A percentile compares a stretch with the other conserved stretches of the same genome.
Conservation (phyloP, 2,113 vertebrate genomes). For the Promerops cafer region DNA sequence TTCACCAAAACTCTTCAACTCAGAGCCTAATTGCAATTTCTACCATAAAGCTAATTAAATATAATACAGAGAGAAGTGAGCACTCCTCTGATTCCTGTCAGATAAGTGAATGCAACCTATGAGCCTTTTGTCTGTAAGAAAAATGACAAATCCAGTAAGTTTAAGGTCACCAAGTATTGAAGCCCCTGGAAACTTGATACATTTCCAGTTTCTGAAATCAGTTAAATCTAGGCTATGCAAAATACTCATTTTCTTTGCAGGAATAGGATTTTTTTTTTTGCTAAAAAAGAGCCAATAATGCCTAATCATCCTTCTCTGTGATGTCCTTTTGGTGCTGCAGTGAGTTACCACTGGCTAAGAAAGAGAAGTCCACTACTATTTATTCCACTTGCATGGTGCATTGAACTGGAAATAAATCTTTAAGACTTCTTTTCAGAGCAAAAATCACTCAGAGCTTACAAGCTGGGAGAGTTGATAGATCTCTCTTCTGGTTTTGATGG, state of each 20-base stretch:
- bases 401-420: neutral
- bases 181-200: neutral
- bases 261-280: neutral
- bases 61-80: too few relatives aligned
- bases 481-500: neutral
- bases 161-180: neutral
- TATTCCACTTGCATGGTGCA: neutral
- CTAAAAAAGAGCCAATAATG: rapidly evolving
- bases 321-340: neutral
- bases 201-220: neutral
- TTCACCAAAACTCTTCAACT: neutral
- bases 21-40: neutral
- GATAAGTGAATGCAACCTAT: neutral
- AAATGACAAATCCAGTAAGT: neutral
- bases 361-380: neutral
- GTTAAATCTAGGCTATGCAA: neutral
- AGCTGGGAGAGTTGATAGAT: neutral
- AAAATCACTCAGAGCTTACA: neutral
- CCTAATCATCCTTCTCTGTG: neutral
- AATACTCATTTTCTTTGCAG: neutral
- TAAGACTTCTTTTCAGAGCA: neutral
- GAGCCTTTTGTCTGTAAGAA: neutral
- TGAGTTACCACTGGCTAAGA: neutral
- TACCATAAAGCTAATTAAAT: neutral
- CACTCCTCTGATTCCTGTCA: neutral